A percentile compares a stretch with the other conserved stretches of the same genome.
Evolutionary conservation across 2,888 invertebrate genomes (phyloP).

Genomic region (Clistopyga incitator): DNA sequence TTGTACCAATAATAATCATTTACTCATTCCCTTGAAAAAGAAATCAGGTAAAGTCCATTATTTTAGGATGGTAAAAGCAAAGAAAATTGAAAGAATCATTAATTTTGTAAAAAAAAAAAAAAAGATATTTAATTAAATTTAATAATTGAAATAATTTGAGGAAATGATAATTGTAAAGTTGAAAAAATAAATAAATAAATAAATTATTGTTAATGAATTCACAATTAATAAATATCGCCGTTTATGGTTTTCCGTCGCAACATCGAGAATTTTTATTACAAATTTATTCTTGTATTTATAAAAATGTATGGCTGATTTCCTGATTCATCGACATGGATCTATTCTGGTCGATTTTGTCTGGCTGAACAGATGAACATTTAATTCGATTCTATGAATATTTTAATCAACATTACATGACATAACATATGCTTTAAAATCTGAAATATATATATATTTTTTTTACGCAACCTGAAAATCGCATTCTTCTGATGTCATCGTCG

Average conservation of each 20-base stretch:
- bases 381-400: not conserved
- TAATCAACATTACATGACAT: not conserved
- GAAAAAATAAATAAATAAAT: too few species aligned
- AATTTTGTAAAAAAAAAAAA: not conserved
- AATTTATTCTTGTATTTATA: too few species aligned
- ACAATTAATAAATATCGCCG: too few species aligned
- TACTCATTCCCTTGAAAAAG: too few species aligned
- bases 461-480: not conserved
- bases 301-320: not conserved
- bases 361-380: not conserved
- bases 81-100: not conserved
- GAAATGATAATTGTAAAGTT: not conserved
- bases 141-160: not conserved
- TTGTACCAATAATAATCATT: not conserved
- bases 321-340: not conserved
- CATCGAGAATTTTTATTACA: too few species aligned
- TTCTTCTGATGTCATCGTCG: conserved; percentile 7
- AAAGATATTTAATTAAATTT: too few species aligned
- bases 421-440: not conserved
- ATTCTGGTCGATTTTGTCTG: not conserved
- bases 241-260: too few species aligned
- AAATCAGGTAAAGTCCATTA: too few species aligned
- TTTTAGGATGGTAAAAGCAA: too few species aligned
- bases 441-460: conserved; percentile 12
- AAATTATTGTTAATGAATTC: too few species aligned